Evolutionary conservation across 2,888 invertebrate genomes (phyloP).

Genomic region (Cosmorhoe ocellata): DNA sequence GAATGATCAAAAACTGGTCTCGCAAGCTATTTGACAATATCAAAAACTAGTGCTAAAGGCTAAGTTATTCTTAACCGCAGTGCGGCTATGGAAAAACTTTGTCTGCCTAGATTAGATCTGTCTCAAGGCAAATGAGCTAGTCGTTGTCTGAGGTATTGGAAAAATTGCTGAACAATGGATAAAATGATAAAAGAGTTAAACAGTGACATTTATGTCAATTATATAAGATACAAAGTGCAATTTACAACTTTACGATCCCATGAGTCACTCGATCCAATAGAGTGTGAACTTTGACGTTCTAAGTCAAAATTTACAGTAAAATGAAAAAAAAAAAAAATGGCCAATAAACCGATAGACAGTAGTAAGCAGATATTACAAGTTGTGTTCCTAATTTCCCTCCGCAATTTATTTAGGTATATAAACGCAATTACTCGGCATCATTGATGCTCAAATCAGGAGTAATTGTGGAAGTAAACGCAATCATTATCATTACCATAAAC

Average conservation of each 20-base stretch:
- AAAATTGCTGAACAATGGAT: too few species aligned
- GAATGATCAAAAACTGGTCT: too few species aligned
- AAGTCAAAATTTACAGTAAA: too few species aligned
- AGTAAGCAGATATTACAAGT: slow-evolving; percentile 1
- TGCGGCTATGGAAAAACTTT: slow-evolving; percentile 37
- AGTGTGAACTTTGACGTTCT: too few species aligned
- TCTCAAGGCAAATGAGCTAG: slow-evolving; percentile 8
- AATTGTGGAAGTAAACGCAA: slow-evolving; percentile 50
- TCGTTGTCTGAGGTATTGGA: background rate
- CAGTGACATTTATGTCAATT: too few species aligned
- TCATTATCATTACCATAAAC: slow-evolving; percentile 66
- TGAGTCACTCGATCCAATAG: too few species aligned
- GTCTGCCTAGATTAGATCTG: slow-evolving; percentile 8
- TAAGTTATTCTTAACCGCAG: slow-evolving; percentile 43
- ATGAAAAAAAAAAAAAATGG: too few species aligned
- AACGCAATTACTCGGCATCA: slow-evolving; percentile 33
- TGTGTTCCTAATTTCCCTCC: slow-evolving; percentile 9
- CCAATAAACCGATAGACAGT: too few species aligned
- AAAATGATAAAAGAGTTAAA: too few species aligned
- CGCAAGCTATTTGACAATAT: background rate
- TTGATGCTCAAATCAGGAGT: slow-evolving; percentile 37
- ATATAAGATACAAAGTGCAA: too few species aligned
- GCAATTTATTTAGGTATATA: slow-evolving; percentile 25
- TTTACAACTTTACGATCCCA: too few species aligned
- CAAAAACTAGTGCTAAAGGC: slow-evolving; percentile 1